phyloP scores from a whole-genome alignment of 1,140 invertebrate genomes.

The Gonioctena quinquepunctata region DNA sequence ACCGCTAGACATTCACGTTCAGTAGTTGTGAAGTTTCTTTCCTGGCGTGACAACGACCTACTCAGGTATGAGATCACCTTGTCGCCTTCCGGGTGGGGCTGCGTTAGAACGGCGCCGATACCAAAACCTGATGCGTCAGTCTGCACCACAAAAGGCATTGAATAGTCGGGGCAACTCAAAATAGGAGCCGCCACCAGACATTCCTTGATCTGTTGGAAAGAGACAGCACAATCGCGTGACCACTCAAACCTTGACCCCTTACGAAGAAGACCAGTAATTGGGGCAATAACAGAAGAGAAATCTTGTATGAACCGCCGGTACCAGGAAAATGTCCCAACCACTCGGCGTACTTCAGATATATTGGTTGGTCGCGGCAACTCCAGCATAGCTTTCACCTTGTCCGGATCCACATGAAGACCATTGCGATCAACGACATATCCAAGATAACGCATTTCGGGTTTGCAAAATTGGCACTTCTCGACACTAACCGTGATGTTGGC shows the following conservation, averaged over 20 bases:
- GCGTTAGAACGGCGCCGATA: slow-evolving; percentile 26
- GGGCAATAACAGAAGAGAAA: background rate
- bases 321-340: slow-evolving; percentile 17
- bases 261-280: background rate
- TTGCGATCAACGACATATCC: slow-evolving; percentile 5
- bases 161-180: slow-evolving; percentile 6
- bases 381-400: slow-evolving; percentile 40
- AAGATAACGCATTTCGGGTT: slow-evolving; percentile 21
- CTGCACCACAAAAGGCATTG: background rate
- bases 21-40: slow-evolving; percentile 55
- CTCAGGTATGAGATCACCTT: slow-evolving; percentile 41
- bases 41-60: slow-evolving; percentile 44
- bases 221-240: background rate
- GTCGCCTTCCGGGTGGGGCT: slow-evolving; percentile 28
- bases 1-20: slow-evolving; percentile 59
- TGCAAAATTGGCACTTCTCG: slow-evolving; percentile 19
- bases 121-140: slow-evolving; percentile 7
- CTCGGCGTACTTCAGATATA: slow-evolving; percentile 25
- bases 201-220: slow-evolving; percentile 16
- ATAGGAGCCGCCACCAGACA: background rate
- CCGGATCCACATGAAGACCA: slow-evolving; percentile 7
- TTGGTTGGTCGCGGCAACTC: slow-evolving; percentile 44
- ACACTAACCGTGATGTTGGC: background rate
- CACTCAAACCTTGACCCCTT: background rate
- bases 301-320: background rate